phyloP scores from a whole-genome alignment of 2,888 invertebrate species.

The Pelosia muscerda region DNA sequence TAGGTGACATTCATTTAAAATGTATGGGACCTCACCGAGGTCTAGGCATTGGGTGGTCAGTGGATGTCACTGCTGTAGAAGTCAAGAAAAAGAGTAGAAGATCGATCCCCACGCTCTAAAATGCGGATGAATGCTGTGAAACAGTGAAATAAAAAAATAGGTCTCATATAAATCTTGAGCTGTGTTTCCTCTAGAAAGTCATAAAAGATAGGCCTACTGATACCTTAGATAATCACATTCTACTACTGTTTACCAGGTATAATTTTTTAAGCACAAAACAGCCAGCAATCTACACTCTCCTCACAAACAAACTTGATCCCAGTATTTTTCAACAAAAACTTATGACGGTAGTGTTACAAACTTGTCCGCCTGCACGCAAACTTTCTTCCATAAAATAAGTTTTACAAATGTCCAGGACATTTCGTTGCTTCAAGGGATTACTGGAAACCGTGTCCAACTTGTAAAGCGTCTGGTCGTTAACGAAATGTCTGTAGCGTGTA shows the following conservation, averaged over 20 bases:
- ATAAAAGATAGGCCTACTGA: neutral
- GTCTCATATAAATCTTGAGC: no score
- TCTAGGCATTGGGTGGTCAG: neutral
- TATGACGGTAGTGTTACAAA: constrained; percentile 31
- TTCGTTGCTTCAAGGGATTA: constrained; percentile 30
- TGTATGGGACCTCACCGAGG: no score
- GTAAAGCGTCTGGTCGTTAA: constrained; percentile 35
- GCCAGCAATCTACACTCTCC: constrained; percentile 8
- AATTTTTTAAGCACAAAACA: neutral
- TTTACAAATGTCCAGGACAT: constrained; percentile 37
- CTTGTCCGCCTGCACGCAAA: constrained; percentile 30
- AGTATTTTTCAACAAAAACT: constrained; percentile 27
- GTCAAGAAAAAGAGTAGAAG: no score
- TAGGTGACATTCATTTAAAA: no score
- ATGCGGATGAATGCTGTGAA: no score
- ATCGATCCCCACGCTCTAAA: no score
- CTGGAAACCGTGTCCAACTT: constrained; percentile 27
- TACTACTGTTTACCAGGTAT: neutral
- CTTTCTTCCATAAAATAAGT: constrained; percentile 41
- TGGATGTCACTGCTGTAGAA: neutral
- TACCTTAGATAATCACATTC: neutral
- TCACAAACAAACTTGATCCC: constrained; percentile 8
- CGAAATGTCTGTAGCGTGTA: constrained; percentile 12
- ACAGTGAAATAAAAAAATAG: no score
- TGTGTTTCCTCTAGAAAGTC: no score